Evolutionary conservation across 1,140 invertebrate genomes (phyloP), one percentile per base, ranked within the genome.

Genomic region (Orussus abietinus): DNA sequence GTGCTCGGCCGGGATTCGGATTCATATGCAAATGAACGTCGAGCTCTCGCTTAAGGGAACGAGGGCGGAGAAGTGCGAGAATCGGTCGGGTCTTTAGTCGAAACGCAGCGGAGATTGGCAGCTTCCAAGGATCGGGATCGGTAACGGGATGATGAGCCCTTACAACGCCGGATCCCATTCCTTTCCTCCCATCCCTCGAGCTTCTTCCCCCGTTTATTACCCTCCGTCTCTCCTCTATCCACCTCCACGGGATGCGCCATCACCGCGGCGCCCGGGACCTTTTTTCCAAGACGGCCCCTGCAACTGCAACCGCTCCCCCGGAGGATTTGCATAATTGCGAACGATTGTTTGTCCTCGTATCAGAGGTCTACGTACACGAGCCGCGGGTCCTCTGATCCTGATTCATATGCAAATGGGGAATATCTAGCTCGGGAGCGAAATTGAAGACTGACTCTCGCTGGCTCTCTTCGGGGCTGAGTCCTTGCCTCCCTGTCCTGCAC

Each of bases 21-120:
- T 53, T 53, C 50, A 49, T 43, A 53, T 53, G 50, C 50, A 53
- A 53, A 53, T 52, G 14, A 31, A 3, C n/a, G 6, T 22, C 7
- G 11, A 31, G 20, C 30, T 7, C 30, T n/a, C 31, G 7, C 6
- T 17, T 21, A 14, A n/a, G n/a, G n/a, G n/a, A n/a, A n/a, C n/a
- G n/a, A n/a, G n/a, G n/a, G n/a, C n/a, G n/a, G n/a, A n/a, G n/a
- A n/a, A n/a, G n/a, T n/a, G n/a, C n/a, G n/a, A n/a, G n/a, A n/a
- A n/a, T n/a, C n/a, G n/a, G n/a, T n/a, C 28, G 17, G 32, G 17
- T 48, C 45, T 51, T 51, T 45, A 38, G 14, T 39, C 12, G 31
- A 17, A 33, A 11, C 38, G 21, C 42, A 47, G 47, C 49, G 45
- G 45, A 45, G 49, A 53, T 53, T 53, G 50, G 50, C 50, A 53